Conservation (phyloP, 2,797 vertebrate species). For the Spondyliosoma cantharus region DNA sequence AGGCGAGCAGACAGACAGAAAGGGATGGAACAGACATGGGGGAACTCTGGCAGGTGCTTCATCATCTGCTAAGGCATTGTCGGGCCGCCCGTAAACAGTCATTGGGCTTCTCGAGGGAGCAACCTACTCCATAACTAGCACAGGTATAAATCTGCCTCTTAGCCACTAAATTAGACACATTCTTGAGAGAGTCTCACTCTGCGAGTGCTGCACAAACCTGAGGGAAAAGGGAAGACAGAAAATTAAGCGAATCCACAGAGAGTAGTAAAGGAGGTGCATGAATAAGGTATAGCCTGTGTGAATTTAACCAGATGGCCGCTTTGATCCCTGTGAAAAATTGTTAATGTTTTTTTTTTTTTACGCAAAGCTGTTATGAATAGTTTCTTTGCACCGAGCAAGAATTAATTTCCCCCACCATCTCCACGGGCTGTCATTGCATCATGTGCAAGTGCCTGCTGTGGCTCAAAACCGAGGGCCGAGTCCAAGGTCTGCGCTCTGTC, state of each 20-base stretch:
- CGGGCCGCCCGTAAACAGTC: slow-evolving; percentile 85
- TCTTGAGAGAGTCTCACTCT: slow-evolving; percentile 76
- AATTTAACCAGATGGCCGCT: slow-evolving; percentile 78
- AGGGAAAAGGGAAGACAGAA: slow-evolving; percentile 62
- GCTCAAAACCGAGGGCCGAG: slow-evolving; percentile 67
- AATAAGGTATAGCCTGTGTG: slow-evolving; percentile 59
- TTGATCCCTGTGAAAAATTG: slow-evolving; percentile 68
- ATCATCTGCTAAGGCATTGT: slow-evolving; percentile 86
- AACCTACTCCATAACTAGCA: slow-evolving; percentile 89
- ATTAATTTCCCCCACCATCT: slow-evolving; percentile 68
- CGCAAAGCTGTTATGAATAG: slow-evolving; percentile 71
- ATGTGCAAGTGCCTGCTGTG: slow-evolving; percentile 65
- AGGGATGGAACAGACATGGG: slow-evolving; percentile 74
- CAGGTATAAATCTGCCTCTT: slow-evolving; percentile 90
- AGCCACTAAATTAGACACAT: slow-evolving; percentile 88
- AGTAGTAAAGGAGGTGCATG: slow-evolving; percentile 60
- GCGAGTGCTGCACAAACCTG: slow-evolving; percentile 76
- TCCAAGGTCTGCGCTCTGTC: slow-evolving; percentile 77
- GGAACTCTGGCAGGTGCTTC: slow-evolving; percentile 84
- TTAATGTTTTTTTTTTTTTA: slow-evolving; percentile 60
- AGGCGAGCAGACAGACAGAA: slow-evolving; percentile 72
- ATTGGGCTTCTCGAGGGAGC: slow-evolving; percentile 85
- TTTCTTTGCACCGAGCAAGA: slow-evolving; percentile 70
- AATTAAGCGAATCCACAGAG: slow-evolving; percentile 72
- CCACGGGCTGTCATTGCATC: slow-evolving; percentile 73